These are phyloP conservation scores for Radopholus similis DNA, from an alignment of 1,140 invertebrate genomes.

Conservation along the genomic window DNA sequence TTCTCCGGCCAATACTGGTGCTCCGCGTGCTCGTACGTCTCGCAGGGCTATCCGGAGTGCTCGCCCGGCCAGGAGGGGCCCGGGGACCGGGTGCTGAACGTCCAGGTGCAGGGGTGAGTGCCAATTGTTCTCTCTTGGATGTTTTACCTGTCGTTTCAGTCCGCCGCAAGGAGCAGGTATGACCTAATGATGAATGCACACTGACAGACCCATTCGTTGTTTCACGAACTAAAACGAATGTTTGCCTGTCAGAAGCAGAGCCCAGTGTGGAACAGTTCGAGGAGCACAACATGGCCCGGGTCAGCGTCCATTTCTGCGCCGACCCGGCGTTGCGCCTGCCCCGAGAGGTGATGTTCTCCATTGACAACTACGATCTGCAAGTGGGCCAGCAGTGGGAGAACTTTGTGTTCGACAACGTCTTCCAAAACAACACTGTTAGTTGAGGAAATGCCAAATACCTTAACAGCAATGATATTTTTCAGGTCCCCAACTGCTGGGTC, in stretches of 20 bases:
- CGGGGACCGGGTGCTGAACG: conserved; percentile 39
- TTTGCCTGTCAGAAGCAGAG: conserved; percentile 46
- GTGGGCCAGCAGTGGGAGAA: conserved; percentile 56
- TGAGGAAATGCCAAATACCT: too few relatives aligned
- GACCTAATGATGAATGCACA: too few relatives aligned
- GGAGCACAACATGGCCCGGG: conserved; percentile 41
- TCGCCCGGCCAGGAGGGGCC: conserved; percentile 43
- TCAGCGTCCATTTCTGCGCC: conserved; percentile 56
- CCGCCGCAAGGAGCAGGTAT: too few relatives aligned
- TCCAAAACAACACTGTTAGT: conserved; percentile 58
- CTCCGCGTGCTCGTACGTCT: conserved; percentile 58
- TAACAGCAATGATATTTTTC: too few relatives aligned
- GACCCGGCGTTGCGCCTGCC: conserved; percentile 55
- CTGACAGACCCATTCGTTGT: too few relatives aligned
- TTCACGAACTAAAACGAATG: too few relatives aligned
- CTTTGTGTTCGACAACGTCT: conserved; percentile 51
- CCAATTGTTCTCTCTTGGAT: background rate
- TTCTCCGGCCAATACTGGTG: conserved; percentile 59
- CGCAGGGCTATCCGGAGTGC: conserved; percentile 55
- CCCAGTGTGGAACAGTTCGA: conserved; percentile 53
- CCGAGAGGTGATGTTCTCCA: conserved; percentile 50
- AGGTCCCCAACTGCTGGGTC: conserved; percentile 53
- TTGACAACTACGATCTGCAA: conserved; percentile 58
- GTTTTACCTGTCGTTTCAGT: too few relatives aligned
- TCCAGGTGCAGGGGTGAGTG: conserved; percentile 52